phyloP scores from a whole-genome alignment of 1,140 invertebrate species.

The Trissolcus basalis region DNA sequence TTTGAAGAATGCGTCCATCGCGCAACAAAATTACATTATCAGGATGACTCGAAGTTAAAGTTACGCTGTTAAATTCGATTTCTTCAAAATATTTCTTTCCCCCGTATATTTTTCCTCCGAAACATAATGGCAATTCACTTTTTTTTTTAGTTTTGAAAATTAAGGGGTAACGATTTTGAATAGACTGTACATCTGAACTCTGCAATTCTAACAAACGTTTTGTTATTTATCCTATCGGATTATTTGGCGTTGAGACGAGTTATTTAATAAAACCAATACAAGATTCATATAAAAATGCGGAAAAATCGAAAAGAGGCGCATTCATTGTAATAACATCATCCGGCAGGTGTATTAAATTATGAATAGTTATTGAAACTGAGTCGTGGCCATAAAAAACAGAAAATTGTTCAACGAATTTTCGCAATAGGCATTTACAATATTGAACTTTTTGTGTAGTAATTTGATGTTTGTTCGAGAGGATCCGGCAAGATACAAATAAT shows the following conservation, averaged over 20 bases:
- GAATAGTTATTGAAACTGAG: neutral
- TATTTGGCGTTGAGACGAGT: neutral
- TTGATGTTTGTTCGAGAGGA: constrained; percentile 5
- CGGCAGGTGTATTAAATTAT: constrained; percentile 4
- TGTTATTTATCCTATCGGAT: neutral
- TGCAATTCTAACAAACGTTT: constrained; percentile 4
- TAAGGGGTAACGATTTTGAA: neutral
- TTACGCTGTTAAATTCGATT: too few species aligned
- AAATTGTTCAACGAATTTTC: constrained; percentile 1
- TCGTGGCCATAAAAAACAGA: neutral
- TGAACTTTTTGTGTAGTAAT: neutral
- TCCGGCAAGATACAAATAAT: constrained; percentile 6
- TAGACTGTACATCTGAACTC: neutral
- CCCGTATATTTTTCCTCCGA: too few species aligned
- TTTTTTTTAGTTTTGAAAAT: constrained; percentile 1
- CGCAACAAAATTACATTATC: neutral
- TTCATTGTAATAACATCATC: neutral
- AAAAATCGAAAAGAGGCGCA: neutral
- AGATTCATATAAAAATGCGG: constrained; percentile 5
- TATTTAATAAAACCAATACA: constrained; percentile 9
- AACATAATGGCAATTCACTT: neutral
- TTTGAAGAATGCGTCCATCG: neutral
- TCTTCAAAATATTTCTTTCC: too few species aligned
- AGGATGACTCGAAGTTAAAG: too few species aligned
- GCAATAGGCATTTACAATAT: constrained; percentile 7